Conservation (phyloP, 1,140 invertebrate species). For the Tribolium madens region DNA sequence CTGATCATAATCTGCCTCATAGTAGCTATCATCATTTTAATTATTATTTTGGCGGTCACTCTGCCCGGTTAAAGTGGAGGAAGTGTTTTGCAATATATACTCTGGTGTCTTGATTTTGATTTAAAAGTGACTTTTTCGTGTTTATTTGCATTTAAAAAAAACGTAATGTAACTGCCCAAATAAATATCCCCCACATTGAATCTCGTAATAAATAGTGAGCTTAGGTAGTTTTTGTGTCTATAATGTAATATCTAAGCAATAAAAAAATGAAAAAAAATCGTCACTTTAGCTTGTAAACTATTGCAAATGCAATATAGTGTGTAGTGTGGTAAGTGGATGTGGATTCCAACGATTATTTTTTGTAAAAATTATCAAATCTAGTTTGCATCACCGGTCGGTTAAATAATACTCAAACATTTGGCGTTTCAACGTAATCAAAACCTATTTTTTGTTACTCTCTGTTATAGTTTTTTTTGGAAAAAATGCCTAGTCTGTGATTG, state of each 20-base stretch:
- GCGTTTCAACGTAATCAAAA: not conserved
- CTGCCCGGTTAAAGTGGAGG: not conserved
- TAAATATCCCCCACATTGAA: too few species aligned
- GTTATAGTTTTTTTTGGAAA: not conserved
- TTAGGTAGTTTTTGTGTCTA: slow-evolving; percentile 32
- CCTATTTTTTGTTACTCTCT: too few species aligned
- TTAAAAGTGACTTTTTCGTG: slow-evolving; percentile 13
- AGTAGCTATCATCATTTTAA: slow-evolving; percentile 80
- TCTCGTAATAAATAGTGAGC: slow-evolving; percentile 29
- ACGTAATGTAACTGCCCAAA: slow-evolving; percentile 23
- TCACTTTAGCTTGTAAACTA: slow-evolving; percentile 18
- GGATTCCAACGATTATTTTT: not conserved
- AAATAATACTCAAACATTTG: slow-evolving; percentile 18
- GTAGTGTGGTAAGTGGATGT: slow-evolving; percentile 22
- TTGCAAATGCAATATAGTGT: slow-evolving; percentile 24
- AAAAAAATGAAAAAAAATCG: slow-evolving; percentile 10
- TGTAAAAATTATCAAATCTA: slow-evolving; percentile 9
- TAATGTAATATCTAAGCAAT: slow-evolving; percentile 33
- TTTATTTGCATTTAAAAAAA: slow-evolving; percentile 22
- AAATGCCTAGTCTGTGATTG: slow-evolving; percentile 25
- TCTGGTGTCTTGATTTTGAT: slow-evolving; percentile 6
- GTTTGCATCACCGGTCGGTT: slow-evolving; percentile 20
- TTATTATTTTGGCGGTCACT: slow-evolving; percentile 74
- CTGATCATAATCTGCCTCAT: slow-evolving; percentile 85
- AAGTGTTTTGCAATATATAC: slow-evolving; percentile 5